These are phyloP conservation scores for Sitodiplosis mosellana DNA, from an alignment of 1,140 invertebrate species.

Conservation along the genomic window DNA sequence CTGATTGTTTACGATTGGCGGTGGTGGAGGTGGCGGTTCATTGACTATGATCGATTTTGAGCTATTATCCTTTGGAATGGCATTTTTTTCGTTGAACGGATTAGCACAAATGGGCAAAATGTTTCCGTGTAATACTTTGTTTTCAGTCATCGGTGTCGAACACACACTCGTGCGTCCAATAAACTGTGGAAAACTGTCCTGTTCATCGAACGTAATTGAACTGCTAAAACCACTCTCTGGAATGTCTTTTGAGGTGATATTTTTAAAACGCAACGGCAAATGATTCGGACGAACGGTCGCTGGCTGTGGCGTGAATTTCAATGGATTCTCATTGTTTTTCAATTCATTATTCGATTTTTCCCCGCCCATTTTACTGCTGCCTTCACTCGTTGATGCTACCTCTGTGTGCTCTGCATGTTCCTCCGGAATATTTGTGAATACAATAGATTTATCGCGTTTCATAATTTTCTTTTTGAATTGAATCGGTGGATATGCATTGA, in stretches of 20 bases:
- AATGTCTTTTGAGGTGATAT: constrained; percentile 28
- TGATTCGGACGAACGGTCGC: constrained; percentile 27
- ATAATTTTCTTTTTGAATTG: constrained; percentile 27
- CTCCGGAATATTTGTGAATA: constrained; percentile 60
- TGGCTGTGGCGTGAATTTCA: not conserved
- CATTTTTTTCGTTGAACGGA: constrained; percentile 15
- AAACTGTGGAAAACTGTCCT: constrained; percentile 28
- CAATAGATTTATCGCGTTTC: constrained; percentile 55
- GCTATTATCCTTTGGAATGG: not conserved
- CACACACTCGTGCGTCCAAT: constrained; percentile 47
- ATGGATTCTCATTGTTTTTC: not conserved
- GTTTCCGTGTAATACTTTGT: constrained; percentile 47
- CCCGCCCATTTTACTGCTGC: not conserved
- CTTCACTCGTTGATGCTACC: not conserved
- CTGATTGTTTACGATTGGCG: too few species aligned
- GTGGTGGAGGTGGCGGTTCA: too few species aligned
- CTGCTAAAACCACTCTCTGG: constrained; percentile 26
- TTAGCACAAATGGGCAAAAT: constrained; percentile 42
- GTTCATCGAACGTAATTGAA: constrained; percentile 24
- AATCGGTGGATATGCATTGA: constrained; percentile 14
- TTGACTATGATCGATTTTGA: not conserved
- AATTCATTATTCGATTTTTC: not conserved
- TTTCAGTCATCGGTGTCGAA: constrained; percentile 53
- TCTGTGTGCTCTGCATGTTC: constrained; percentile 26
- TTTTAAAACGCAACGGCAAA: constrained; percentile 34